These are phyloP conservation scores for Sciaenops ocellatus DNA, from an alignment of 2,797 vertebrate genomes.

Conservation along the genomic window DNA sequence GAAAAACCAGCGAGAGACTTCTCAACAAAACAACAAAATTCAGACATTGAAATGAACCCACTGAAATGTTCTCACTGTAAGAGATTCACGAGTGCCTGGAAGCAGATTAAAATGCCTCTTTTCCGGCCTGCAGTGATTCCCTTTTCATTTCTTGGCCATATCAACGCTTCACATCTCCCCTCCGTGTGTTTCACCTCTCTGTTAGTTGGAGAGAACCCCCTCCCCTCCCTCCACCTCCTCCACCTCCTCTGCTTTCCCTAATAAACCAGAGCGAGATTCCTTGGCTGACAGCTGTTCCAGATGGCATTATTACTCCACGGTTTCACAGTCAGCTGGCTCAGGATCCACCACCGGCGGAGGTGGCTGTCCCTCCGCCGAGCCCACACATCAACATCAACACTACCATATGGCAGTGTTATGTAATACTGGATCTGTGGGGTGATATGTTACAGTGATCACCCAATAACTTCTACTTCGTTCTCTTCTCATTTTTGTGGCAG, in stretches of 20 bases:
- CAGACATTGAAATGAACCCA: background rate
- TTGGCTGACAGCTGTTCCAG: conserved; percentile 78
- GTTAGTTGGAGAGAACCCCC: conserved; percentile 51
- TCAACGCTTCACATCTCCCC: conserved; percentile 47
- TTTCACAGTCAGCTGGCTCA: conserved; percentile 63
- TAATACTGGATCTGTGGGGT: conserved; percentile 45
- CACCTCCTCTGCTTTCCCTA: conserved; percentile 60
- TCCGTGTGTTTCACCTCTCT: conserved; percentile 53
- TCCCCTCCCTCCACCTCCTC: conserved; percentile 9
- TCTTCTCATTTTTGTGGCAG: background rate
- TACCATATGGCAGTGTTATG: conserved; percentile 72
- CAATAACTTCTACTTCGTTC: conserved; percentile 7
- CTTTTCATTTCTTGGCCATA: conserved; percentile 47
- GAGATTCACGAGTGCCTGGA: conserved; percentile 27
- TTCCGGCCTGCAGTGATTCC: conserved; percentile 43
- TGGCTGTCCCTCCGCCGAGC: conserved; percentile 46
- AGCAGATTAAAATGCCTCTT: conserved; percentile 24
- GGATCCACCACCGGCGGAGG: conserved; percentile 60
- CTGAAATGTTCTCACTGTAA: conserved; percentile 14
- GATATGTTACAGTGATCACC: conserved; percentile 24
- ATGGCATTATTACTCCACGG: conserved; percentile 72
- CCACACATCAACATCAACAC: conserved; percentile 59
- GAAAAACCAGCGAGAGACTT: background rate
- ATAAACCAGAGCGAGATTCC: conserved; percentile 73
- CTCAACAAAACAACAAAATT: background rate